These are phyloP conservation scores for Nebria ingens DNA, from an alignment of 1,140 invertebrate genomes.

Conservation along the genomic window DNA sequence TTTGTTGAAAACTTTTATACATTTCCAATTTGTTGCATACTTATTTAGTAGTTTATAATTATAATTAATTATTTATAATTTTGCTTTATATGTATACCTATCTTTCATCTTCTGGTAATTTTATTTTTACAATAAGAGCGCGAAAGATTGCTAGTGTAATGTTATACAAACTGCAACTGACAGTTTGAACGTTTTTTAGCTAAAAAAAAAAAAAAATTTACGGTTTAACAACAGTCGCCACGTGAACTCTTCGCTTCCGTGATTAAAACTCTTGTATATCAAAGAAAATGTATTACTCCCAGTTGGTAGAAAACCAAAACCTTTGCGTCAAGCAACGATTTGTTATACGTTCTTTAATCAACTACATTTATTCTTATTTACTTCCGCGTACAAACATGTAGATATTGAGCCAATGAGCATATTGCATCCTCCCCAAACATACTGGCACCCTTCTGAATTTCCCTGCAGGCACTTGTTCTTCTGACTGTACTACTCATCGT, in stretches of 20 bases:
- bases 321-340: not conserved
- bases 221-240: not conserved
- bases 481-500: not conserved
- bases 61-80: no score
- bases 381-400: constrained; percentile 6
- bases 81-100: no score
- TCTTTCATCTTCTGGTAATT: no score
- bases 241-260: not conserved
- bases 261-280: constrained; percentile 1
- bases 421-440: not conserved
- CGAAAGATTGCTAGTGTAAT: no score
- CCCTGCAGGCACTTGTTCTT: not conserved
- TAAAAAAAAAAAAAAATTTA: not conserved
- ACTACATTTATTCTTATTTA: constrained; percentile 9
- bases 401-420: constrained; percentile 2
- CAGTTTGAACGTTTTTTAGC: no score
- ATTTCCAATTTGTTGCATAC: no score
- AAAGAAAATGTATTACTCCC: not conserved
- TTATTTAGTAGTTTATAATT: no score
- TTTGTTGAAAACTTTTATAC: no score
- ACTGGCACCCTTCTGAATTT: not conserved
- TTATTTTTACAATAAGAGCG: no score
- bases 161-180: not conserved
- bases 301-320: not conserved
- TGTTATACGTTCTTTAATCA: not conserved